phyloP scores from a whole-genome alignment of 2,888 invertebrate genomes.

The Uloborus plumipes region DNA sequence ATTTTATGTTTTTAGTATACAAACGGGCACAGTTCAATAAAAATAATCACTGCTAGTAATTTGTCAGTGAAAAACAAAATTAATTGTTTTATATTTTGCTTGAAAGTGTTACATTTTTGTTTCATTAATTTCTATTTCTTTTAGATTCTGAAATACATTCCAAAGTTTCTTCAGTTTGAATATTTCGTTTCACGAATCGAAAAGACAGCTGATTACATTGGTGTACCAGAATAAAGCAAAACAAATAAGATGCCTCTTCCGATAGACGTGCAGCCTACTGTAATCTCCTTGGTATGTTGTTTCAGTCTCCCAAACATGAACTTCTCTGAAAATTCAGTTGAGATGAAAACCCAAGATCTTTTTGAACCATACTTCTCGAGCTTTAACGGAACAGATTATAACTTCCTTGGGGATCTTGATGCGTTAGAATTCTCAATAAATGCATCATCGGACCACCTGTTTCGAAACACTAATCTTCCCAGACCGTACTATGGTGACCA shows the following conservation, averaged over 20 bases:
- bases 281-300: slow-evolving; percentile 44
- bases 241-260: slow-evolving; percentile 24
- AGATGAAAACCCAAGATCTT: slow-evolving; percentile 8
- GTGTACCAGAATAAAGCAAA: no score
- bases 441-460: slow-evolving; percentile 45
- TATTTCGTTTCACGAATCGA: no score
- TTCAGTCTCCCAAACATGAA: slow-evolving; percentile 52
- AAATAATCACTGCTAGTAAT: no score
- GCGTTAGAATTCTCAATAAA: slow-evolving; percentile 53
- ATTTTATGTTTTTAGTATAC: no score
- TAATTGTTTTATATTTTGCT: no score
- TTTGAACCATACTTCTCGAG: slow-evolving; percentile 34
- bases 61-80: no score
- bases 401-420: slow-evolving; percentile 51
- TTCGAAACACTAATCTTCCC: slow-evolving; percentile 22
- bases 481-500: slow-evolving; percentile 64
- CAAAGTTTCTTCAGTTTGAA: no score
- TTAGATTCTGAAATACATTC: no score
- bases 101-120: no score
- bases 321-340: background rate
- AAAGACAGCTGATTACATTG: no score
- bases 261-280: slow-evolving; percentile 27
- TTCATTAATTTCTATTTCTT: no score
- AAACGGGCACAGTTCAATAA: no score
- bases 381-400: slow-evolving; percentile 53